Percentiles rank a stretch among this genome's conserved stretches.
phyloP scores from a whole-genome alignment of 2,797 vertebrate species.

The Oryzias sinensis region DNA sequence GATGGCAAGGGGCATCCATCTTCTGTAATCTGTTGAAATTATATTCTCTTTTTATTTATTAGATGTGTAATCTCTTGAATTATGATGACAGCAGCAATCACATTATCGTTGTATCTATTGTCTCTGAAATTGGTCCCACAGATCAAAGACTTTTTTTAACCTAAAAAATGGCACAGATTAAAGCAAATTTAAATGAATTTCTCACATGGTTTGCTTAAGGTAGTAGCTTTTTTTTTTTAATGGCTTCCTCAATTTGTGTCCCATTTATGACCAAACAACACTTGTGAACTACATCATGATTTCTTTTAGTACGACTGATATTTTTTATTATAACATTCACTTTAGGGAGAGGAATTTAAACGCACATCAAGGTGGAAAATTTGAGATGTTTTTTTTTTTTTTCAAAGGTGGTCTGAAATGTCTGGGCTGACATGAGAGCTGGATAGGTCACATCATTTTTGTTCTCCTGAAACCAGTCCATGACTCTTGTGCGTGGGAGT shows the following conservation, averaged over 20 bases:
- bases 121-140: constrained; percentile 53
- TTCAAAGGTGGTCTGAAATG: too few relatives aligned
- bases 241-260: constrained; percentile 44
- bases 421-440: neutral
- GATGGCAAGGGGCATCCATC: constrained; percentile 31
- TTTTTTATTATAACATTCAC: neutral
- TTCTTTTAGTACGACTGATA: constrained; percentile 39
- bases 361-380: too few relatives aligned
- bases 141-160: constrained; percentile 63
- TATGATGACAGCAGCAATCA: constrained; percentile 73
- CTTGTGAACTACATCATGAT: constrained; percentile 56
- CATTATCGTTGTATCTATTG: constrained; percentile 66
- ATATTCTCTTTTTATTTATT: constrained; percentile 66
- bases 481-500: neutral
- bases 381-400: too few relatives aligned
- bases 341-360: too few relatives aligned
- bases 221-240: constrained; percentile 62
- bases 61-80: constrained; percentile 75
- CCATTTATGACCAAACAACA: constrained; percentile 59
- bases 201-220: constrained; percentile 51
- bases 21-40: constrained; percentile 68
- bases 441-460: neutral
- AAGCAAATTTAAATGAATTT: constrained; percentile 51
- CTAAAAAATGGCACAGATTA: constrained; percentile 40
- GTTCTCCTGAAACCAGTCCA: neutral